A percentile compares a stretch with the other conserved stretches of the same genome.
Evolutionary conservation across 2,797 vertebrate species (phyloP).

Genomic region (Bucorvus abyssinicus): DNA sequence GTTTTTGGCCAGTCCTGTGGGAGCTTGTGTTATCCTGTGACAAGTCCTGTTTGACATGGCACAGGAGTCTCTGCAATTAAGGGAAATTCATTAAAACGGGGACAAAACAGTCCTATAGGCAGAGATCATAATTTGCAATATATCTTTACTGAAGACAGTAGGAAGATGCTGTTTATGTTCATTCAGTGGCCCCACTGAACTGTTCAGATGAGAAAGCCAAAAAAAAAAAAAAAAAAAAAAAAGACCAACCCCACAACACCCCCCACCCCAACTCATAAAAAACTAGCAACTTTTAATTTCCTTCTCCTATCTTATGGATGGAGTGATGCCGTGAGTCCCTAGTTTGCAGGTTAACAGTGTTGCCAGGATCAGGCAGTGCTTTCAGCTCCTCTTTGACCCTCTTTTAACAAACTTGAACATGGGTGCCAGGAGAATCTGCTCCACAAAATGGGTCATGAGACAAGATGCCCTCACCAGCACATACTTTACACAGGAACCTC

Average conservation of each 20-base stretch:
- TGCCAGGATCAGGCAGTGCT: neutral
- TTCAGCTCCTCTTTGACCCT: neutral
- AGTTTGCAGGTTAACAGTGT: neutral
- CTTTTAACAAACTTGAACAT: neutral
- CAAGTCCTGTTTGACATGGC: neutral
- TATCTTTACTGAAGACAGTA: neutral
- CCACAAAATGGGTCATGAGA: no score
- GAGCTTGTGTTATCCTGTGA: neutral
- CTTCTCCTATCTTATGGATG: neutral
- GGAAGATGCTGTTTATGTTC: neutral
- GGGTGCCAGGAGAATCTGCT: neutral
- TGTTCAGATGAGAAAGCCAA: neutral
- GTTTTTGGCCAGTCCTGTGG: neutral
- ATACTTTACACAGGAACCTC: neutral
- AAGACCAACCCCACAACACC: no score
- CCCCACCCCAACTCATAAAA: neutral
- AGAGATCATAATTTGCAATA: neutral
- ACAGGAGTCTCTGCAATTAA: neutral
- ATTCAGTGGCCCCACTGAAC: neutral
- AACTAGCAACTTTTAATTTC: neutral
- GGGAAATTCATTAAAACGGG: neutral
- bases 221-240: neutral
- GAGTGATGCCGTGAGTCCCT: neutral
- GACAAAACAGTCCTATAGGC: neutral
- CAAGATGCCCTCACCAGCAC: neutral